These are phyloP conservation scores for Cistogaster globosa DNA, from an alignment of 2,888 invertebrate genomes.

Conservation along the genomic window DNA sequence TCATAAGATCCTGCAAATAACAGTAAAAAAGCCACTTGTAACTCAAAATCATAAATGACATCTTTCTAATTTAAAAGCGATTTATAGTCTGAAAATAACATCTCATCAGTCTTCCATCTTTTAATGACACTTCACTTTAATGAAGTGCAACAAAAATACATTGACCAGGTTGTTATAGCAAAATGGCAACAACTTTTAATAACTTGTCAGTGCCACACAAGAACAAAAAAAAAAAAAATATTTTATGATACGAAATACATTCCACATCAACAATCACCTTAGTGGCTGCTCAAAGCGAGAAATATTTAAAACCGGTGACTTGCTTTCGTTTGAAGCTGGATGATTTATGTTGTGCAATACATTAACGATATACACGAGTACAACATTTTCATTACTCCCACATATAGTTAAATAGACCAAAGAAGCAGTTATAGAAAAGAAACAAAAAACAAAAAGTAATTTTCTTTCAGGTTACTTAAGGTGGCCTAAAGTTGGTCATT, in stretches of 20 bases:
- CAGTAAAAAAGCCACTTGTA: not conserved
- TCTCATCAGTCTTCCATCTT: slow-evolving; percentile 17
- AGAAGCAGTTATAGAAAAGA: not conserved
- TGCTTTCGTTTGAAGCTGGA: slow-evolving; percentile 19
- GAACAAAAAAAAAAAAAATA: slow-evolving; percentile 25
- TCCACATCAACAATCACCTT: not conserved
- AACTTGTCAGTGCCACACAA: slow-evolving; percentile 42
- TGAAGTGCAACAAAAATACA: slow-evolving; percentile 41
- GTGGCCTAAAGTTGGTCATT: not conserved
- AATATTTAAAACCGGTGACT: slow-evolving; percentile 12
- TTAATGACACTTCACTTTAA: slow-evolving; percentile 39
- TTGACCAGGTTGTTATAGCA: slow-evolving; percentile 37
- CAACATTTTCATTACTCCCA: slow-evolving; percentile 34
- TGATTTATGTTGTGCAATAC: not conserved
- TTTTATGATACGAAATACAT: not conserved
- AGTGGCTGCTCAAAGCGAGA: not conserved
- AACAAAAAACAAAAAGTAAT: not conserved
- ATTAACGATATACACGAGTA: not conserved
- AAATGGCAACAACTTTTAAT: slow-evolving; percentile 22
- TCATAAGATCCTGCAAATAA: not conserved
- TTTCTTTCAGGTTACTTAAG: not conserved
- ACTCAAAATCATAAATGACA: not conserved
- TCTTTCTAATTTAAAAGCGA: slow-evolving; percentile 15
- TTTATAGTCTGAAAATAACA: not conserved
- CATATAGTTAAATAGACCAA: slow-evolving; percentile 46